Base-by-base conservation (phyloP, 2,797 vertebrate species). In the Alfaro cultratus region DNA sequence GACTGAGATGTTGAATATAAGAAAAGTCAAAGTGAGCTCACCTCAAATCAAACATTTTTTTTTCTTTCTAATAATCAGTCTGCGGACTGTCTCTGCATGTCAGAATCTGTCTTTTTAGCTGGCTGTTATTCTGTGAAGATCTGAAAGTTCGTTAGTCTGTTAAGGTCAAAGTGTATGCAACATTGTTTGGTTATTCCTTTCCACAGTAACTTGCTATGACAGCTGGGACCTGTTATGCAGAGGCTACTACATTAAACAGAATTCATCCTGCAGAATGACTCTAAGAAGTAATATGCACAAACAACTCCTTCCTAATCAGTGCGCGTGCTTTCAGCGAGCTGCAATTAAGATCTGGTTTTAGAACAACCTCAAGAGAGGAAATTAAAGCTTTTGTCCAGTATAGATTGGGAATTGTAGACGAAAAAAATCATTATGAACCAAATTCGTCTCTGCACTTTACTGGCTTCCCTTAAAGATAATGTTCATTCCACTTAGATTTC, bases 401-500 rank as follows among this genome's bases (percentile, higher is more conserved):
- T 29, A 18, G 31, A 31, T 12, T 77, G 39, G 43, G n/a, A 77
- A 34, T 80, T 31, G 34, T 75, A 23, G 51, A 7, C 51, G 18
- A 49, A 49, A 49, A 11, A 77, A 79, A 18, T 79, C 72, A 41
- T 75, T 60, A 29, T 55, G 80, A 62, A 76, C 60, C n/a, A 4
- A n/a, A 36, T 49, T 80, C 29, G 49, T 46, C 78, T 45, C 64
- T 77, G 68, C 82, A 55, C 75, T 88, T 86, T 75, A 73, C 60
- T 81, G 80, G 75, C 79, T 75, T 80, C 45, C 29, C 73, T 83
- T 82, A 75, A 57, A 83, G 82, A 86, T 83, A 18, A 83, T 34
- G 7, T 74, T 53, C 86, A 89, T 88, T 83, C 88, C 80, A 77
- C 72, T 83, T 85, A 43, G 72, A 57, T 87, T 86, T 80, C 84